These are phyloP conservation scores for Polymixis flavicincta DNA, from an alignment of 2,888 invertebrate genomes.

Conservation along the genomic window DNA sequence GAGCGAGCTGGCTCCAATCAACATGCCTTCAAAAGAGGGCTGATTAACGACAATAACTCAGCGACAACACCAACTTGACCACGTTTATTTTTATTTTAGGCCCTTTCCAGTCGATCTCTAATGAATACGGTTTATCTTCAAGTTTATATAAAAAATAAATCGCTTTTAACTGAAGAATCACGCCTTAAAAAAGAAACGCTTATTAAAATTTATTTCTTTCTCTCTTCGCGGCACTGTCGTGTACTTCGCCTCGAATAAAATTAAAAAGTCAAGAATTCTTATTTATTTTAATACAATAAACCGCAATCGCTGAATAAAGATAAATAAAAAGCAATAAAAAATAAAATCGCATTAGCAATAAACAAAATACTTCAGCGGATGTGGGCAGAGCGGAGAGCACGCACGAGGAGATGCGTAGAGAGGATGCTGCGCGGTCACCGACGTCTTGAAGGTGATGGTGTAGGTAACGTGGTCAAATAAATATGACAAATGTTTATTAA, in stretches of 20 bases:
- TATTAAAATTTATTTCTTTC: conserved; percentile 91
- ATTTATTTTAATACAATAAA: conserved; percentile 91
- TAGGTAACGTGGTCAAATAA: neutral
- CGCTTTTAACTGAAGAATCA: conserved; percentile 91
- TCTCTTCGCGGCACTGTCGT: conserved; percentile 89
- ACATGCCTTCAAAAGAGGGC: conserved; percentile 82
- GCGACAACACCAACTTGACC: conserved; percentile 87
- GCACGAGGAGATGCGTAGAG: conserved; percentile 83
- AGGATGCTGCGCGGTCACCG: conserved; percentile 51
- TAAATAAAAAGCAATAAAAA: conserved; percentile 91
- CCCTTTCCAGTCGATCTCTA: conserved; percentile 90
- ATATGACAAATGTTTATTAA: neutral
- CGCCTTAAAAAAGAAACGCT: conserved; percentile 91
- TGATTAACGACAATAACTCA: conserved; percentile 90
- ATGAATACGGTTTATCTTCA: conserved; percentile 90
- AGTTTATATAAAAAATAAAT: conserved; percentile 90
- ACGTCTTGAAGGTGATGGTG: conserved; percentile 16
- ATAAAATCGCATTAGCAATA: conserved; percentile 91
- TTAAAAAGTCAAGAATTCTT: conserved; percentile 91
- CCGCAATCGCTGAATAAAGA: conserved; percentile 91
- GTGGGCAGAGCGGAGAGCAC: conserved; percentile 87
- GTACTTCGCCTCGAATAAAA: conserved; percentile 90
- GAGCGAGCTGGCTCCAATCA: conserved; percentile 80
- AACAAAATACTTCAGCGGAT: conserved; percentile 91
- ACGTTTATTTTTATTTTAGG: conserved; percentile 88